A percentile compares a stretch with the other conserved stretches of the same genome.
Evolutionary conservation across 2,113 vertebrate species (phyloP).

Genomic region (Zeus faber): DNA sequence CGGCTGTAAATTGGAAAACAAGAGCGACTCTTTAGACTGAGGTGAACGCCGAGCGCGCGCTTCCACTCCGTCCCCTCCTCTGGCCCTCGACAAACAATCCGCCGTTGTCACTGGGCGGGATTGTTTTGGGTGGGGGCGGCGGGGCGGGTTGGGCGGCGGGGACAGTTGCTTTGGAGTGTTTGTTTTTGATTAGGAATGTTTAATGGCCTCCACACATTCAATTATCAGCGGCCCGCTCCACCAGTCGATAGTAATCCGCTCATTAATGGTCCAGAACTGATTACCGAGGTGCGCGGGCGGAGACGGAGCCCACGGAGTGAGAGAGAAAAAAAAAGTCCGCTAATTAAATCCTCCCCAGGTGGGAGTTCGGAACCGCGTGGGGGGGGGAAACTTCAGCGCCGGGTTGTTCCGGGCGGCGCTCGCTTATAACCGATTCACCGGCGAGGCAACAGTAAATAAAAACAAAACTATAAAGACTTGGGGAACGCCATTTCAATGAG

Average conservation of each 20-base stretch:
- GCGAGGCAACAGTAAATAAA: too few species aligned
- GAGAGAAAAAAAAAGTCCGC: constrained; percentile 67
- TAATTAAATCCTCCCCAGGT: constrained; percentile 71
- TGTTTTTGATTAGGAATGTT: constrained; percentile 77
- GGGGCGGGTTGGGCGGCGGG: too few species aligned
- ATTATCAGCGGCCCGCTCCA: constrained; percentile 70
- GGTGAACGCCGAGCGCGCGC: constrained; percentile 8
- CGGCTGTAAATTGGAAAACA: constrained; percentile 28
- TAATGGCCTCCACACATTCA: constrained; percentile 74
- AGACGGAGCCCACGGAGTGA: constrained; percentile 61
- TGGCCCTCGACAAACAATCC: constrained; percentile 14
- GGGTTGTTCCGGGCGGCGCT: too few species aligned
- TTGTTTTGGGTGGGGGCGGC: too few species aligned
- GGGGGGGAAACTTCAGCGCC: too few species aligned
- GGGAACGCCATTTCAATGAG: too few species aligned
- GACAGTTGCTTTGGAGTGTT: constrained; percentile 66
- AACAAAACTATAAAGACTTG: too few species aligned
- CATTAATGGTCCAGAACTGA: constrained; percentile 76
- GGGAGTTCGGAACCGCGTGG: too few species aligned
- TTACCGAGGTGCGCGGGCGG: constrained; percentile 64
- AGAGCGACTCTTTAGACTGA: not conserved
- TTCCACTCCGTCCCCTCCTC: not conserved
- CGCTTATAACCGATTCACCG: too few species aligned
- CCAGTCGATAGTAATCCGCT: constrained; percentile 73
- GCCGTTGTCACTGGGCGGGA: constrained; percentile 26